phyloP scores from a whole-genome alignment of 1,140 invertebrate genomes.

The Papilio glaucus region DNA sequence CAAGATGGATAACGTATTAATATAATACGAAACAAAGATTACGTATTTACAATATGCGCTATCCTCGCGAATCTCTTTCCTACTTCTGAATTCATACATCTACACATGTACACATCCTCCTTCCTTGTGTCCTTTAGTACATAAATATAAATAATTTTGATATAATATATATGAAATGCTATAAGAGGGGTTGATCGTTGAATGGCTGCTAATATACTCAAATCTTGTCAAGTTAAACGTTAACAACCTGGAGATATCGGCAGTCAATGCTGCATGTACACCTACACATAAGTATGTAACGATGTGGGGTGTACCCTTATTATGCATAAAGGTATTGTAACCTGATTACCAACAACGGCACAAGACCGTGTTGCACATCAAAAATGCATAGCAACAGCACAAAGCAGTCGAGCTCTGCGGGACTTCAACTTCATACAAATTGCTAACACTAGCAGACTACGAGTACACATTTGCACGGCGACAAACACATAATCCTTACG shows the following conservation, averaged over 20 bases:
- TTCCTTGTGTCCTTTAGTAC: too few relatives aligned
- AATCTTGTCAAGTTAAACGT: too few relatives aligned
- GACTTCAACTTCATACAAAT: slow-evolving; percentile 26
- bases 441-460: not conserved
- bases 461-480: slow-evolving; percentile 35
- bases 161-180: not conserved
- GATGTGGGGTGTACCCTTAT: not conserved
- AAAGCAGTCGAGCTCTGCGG: slow-evolving; percentile 25
- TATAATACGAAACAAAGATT: too few relatives aligned
- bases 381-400: slow-evolving; percentile 18
- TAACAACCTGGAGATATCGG: not conserved
- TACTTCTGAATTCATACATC: too few relatives aligned
- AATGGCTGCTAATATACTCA: too few relatives aligned
- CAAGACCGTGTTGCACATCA: slow-evolving; percentile 18
- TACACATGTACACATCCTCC: too few relatives aligned
- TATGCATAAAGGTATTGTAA: slow-evolving; percentile 17
- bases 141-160: too few relatives aligned
- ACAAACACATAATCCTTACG: slow-evolving; percentile 35
- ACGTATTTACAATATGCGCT: too few relatives aligned
- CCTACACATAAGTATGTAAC: not conserved
- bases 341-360: slow-evolving; percentile 15
- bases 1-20: too few relatives aligned
- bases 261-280: not conserved
- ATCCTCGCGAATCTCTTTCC: too few relatives aligned
- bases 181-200: not conserved